Evolutionary conservation across 92 coral and sea anemone species (phyloP).

Genomic region (Epizoanthus illoricatus): DNA sequence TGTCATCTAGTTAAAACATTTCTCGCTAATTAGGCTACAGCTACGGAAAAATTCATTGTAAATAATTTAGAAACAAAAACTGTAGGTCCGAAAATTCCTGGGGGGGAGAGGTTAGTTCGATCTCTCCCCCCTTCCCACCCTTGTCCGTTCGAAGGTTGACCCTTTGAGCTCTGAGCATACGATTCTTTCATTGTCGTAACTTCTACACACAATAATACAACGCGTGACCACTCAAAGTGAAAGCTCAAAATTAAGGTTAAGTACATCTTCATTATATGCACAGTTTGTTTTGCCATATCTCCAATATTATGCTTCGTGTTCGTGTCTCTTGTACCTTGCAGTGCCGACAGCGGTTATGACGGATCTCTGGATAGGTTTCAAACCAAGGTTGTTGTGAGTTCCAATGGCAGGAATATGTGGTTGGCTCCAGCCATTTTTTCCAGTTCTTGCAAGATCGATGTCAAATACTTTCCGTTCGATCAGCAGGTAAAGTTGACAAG

Average conservation of each 20-base stretch:
- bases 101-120: too few species aligned
- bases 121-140: too few species aligned
- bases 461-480: constrained; percentile 34
- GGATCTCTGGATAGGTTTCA: constrained; percentile 35
- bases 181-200: too few species aligned
- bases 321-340: neutral
- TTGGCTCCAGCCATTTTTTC: constrained; percentile 35
- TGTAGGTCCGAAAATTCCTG: too few species aligned
- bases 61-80: too few species aligned
- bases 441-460: constrained; percentile 38
- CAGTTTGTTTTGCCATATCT: neutral
- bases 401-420: constrained; percentile 35
- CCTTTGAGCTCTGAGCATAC: too few species aligned
- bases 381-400: constrained; percentile 24
- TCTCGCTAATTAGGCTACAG: too few species aligned
- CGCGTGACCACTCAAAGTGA: too few species aligned
- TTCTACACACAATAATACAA: too few species aligned
- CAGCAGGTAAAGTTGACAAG: constrained; percentile 18
- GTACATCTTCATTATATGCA: neutral
- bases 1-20: too few species aligned
- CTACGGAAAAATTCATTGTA: too few species aligned
- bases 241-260: neutral
- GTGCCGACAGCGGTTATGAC: constrained; percentile 27
- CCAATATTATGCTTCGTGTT: neutral
- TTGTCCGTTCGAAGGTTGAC: too few species aligned